These are phyloP conservation scores for Adineta ricciae DNA, from an alignment of 2,888 invertebrate genomes.

Conservation along the genomic window DNA sequence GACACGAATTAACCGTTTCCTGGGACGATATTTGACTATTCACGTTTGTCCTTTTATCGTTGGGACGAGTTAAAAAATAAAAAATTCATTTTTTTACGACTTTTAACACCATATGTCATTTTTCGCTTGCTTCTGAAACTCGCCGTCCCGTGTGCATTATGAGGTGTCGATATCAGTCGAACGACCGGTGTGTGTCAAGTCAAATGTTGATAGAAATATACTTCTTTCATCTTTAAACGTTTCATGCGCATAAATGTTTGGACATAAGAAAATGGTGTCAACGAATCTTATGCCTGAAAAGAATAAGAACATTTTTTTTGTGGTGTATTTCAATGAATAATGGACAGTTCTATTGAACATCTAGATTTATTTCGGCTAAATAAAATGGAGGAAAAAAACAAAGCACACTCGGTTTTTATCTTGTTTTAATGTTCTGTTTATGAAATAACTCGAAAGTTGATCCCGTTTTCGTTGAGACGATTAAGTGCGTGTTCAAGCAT, in stretches of 20 bases:
- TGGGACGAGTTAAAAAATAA: neutral
- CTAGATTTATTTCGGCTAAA: too few species aligned
- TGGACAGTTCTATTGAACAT: too few species aligned
- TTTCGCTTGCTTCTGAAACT: neutral
- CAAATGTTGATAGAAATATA: neutral
- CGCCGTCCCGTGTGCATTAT: neutral
- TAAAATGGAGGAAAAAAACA: too few species aligned
- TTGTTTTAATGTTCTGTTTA: neutral
- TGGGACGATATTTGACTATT: too few species aligned
- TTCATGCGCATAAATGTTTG: neutral
- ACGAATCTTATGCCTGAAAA: neutral
- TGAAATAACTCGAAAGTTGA: neutral
- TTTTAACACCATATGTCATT: too few species aligned
- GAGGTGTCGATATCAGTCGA: neutral
- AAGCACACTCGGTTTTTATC: too few species aligned
- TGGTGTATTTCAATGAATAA: too few species aligned
- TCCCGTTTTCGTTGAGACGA: neutral
- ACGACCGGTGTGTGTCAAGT: neutral
- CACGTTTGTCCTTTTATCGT: too few species aligned
- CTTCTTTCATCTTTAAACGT: neutral
- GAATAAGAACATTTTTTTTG: neutral
- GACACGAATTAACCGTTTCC: neutral
- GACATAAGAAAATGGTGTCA: neutral
- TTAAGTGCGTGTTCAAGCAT: constrained; percentile 17
- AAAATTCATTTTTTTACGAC: neutral